These are phyloP conservation scores for Discoglossus pictus DNA, from an alignment of 2,797 vertebrate species.

Conservation along the genomic window DNA sequence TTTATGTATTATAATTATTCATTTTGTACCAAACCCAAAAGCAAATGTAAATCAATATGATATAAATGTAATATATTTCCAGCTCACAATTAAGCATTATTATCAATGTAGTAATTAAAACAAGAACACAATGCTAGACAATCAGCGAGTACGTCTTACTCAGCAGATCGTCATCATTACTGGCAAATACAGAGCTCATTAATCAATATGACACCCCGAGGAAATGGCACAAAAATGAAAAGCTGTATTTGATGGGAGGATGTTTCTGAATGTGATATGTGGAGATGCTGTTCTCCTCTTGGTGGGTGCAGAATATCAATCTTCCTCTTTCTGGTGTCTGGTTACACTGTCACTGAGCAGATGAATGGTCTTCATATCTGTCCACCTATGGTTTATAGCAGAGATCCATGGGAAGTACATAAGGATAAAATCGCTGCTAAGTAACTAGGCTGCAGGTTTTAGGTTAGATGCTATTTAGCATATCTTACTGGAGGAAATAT, in stretches of 20 bases:
- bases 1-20: too few species aligned
- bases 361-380: conserved; percentile 21
- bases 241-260: conserved; percentile 49
- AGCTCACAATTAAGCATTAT: too few species aligned
- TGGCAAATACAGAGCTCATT: conserved; percentile 72
- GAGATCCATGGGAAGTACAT: too few species aligned
- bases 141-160: conserved; percentile 66
- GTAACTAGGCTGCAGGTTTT: too few species aligned
- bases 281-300: conserved; percentile 29
- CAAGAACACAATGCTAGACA: conserved; percentile 55
- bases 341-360: conserved; percentile 43
- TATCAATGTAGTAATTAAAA: conserved; percentile 64
- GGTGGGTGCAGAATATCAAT: conserved; percentile 41
- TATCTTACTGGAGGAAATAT: too few species aligned
- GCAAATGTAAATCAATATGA: too few species aligned
- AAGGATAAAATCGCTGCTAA: too few species aligned
- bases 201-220: conserved; percentile 65
- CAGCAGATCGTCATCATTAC: conserved; percentile 67
- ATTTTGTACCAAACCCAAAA: too few species aligned
- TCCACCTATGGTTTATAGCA: too few species aligned
- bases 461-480: too few species aligned
- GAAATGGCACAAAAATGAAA: conserved; percentile 58
- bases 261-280: conserved; percentile 43
- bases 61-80: too few species aligned
- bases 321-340: conserved; percentile 4